Evolutionary conservation across 2,797 vertebrate genomes (phyloP).

Genomic region (Taeniopygia guttata): DNA sequence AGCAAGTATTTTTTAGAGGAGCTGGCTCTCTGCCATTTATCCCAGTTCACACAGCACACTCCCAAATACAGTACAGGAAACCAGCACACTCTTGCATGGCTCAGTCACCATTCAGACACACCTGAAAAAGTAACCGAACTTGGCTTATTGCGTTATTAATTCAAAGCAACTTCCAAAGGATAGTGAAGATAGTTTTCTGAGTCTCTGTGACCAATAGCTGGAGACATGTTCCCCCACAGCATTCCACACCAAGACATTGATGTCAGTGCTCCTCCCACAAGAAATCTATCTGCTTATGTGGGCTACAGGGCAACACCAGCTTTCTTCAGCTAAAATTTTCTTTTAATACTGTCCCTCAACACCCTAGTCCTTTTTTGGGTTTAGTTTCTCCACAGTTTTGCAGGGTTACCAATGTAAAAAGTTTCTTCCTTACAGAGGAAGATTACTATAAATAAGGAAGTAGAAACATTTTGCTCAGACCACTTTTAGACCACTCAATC

Average conservation of each 20-base stretch:
- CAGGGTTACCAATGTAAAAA: neutral
- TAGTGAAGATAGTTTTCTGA: neutral
- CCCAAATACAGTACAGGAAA: neutral
- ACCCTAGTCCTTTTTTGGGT: accelerated
- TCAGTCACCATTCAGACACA: neutral
- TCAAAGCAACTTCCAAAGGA: neutral
- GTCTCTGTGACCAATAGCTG: neutral
- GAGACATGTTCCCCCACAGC: neutral
- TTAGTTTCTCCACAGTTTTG: neutral
- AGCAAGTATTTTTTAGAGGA: neutral
- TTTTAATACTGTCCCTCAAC: neutral
- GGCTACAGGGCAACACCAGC: neutral
- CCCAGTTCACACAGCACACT: neutral
- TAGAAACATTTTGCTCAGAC: neutral
- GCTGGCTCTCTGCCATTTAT: neutral
- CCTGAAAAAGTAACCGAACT: neutral
- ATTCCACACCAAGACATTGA: neutral
- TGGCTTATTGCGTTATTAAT: neutral
- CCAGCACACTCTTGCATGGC: neutral
- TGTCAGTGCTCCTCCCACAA: neutral
- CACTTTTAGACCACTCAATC: neutral
- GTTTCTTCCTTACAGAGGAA: neutral
- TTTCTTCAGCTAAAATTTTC: neutral
- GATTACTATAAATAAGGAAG: neutral
- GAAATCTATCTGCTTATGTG: neutral